Conservation (phyloP, 2,113 vertebrate species). For the Rallus limicola region DNA sequence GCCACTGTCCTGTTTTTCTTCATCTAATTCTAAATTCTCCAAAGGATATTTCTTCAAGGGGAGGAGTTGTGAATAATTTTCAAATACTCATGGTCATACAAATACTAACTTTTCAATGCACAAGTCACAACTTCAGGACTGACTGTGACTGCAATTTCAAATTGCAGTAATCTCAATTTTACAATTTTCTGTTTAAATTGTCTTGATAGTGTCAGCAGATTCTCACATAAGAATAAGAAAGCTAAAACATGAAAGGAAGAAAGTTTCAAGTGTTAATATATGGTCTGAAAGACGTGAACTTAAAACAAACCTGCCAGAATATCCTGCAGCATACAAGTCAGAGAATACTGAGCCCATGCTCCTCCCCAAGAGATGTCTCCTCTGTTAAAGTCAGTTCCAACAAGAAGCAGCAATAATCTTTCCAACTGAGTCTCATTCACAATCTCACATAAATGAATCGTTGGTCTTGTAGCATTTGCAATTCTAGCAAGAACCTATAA, state of each 20-base stretch:
- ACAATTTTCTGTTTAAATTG: background rate
- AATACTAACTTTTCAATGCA: background rate
- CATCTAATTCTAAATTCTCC: background rate
- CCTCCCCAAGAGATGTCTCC: slow-evolving; percentile 99
- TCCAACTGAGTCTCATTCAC: slow-evolving; percentile 97
- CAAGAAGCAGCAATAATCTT: slow-evolving; percentile 90
- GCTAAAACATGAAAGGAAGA: background rate
- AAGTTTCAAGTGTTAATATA: background rate
- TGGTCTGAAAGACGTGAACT: background rate
- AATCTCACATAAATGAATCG: slow-evolving; percentile 97
- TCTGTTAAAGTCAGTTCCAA: slow-evolving; percentile 97
- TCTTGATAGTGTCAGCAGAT: background rate
- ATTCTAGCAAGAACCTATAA: slow-evolving; percentile 93
- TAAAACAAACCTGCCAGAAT: slow-evolving; percentile 90
- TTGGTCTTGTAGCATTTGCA: slow-evolving; percentile 94
- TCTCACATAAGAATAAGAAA: background rate
- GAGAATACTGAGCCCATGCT: slow-evolving; percentile 97
- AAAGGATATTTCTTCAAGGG: background rate
- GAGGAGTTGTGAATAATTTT: background rate
- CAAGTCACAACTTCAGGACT: background rate
- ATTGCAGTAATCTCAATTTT: background rate
- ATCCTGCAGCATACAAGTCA: slow-evolving; percentile 98
- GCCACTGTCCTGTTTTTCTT: background rate
- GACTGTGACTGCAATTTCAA: background rate
- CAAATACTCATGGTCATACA: background rate